Percentiles rank a stretch among this genome's conserved stretches.
phyloP scores from a whole-genome alignment of 2,797 vertebrate species.

The Xenops minutus region DNA sequence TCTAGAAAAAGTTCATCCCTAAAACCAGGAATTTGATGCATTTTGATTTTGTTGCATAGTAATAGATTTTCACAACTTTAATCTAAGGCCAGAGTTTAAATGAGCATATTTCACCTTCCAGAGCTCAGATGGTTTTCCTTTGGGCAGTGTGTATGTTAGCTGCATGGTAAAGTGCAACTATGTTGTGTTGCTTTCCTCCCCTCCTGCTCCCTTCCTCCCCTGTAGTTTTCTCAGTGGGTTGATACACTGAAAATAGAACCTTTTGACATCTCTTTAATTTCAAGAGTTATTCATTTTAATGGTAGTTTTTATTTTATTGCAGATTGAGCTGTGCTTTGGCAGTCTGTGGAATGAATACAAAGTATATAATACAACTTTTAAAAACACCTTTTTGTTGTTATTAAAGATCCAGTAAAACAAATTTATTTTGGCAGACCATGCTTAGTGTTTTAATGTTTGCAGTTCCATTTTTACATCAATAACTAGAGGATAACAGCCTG shows the following conservation, averaged over 20 bases:
- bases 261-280: not conserved
- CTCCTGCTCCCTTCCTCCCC: not conserved
- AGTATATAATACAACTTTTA: not conserved
- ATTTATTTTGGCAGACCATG: not conserved
- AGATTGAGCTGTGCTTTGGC: not conserved
- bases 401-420: not conserved
- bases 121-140: not conserved
- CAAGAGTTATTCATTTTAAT: not conserved
- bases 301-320: not conserved
- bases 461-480: not conserved
- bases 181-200: not conserved
- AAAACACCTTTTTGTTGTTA: rapidly evolving
- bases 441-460: not conserved
- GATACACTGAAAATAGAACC: not conserved
- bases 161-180: not conserved
- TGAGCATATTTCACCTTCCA: not conserved
- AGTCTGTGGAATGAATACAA: not conserved
- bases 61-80: not conserved
- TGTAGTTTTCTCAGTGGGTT: not conserved
- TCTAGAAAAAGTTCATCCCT: not conserved
- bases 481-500: not conserved
- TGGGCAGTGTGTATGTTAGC: not conserved
- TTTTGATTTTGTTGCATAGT: not conserved
- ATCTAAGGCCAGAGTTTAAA: not conserved
- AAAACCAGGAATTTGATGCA: not conserved